Conservation (phyloP, 1,140 invertebrate species). For the Pseudoatta argentina region DNA sequence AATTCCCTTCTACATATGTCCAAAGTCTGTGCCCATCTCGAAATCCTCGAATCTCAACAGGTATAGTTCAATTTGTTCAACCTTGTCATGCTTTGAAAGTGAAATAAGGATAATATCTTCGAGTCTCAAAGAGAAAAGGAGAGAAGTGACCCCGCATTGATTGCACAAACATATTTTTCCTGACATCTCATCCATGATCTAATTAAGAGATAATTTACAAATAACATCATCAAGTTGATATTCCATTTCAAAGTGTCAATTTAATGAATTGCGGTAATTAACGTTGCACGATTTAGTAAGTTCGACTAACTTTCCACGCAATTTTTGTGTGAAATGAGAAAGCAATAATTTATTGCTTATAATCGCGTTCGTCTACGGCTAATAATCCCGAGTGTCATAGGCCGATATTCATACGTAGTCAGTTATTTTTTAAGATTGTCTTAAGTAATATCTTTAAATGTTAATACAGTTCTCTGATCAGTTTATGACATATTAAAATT, state of each 20-base stretch:
- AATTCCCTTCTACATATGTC: conserved; percentile 31
- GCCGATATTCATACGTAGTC: too few species aligned
- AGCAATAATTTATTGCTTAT: neutral
- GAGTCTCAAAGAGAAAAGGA: neutral
- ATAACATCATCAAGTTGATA: neutral
- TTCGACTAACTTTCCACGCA: too few species aligned
- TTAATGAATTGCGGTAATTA: too few species aligned
- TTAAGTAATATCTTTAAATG: too few species aligned
- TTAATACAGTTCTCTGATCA: too few species aligned
- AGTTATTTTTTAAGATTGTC: too few species aligned
- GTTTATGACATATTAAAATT: too few species aligned
- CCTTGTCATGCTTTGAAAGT: neutral
- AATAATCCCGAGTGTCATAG: neutral
- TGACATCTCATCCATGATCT: neutral
- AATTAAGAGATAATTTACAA: neutral
- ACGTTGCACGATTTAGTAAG: neutral
- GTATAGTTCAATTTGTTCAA: neutral
- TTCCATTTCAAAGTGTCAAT: neutral
- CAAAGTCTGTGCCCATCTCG: neutral
- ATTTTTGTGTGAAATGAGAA: neutral
- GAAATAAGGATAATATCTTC: neutral
- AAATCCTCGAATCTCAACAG: too few species aligned
- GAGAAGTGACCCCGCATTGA: neutral
- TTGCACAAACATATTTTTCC: neutral
- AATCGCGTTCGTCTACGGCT: neutral